Evolutionary conservation across 1,140 invertebrate genomes (phyloP), one percentile per base, ranked within the genome.

Genomic region (Brachionus angularis): DNA sequence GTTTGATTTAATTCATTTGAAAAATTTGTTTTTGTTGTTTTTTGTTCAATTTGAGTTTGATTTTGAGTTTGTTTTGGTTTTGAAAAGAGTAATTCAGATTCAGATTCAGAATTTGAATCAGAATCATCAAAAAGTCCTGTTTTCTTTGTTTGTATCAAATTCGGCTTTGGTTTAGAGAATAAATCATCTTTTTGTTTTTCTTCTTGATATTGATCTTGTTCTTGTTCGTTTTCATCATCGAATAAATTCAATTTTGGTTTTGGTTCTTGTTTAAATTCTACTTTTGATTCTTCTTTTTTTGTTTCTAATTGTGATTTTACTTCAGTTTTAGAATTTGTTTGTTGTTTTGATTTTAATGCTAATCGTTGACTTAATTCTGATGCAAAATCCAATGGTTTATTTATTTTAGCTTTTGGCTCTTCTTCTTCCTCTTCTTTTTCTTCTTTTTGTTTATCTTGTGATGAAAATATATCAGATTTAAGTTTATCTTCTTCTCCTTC

Each of bases 141-240:
- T 16, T 16, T 42, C 39, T 10, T n/a, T n/a, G n/a, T n/a, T n/a
- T n/a, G 39, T 16, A 10, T 42, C 10, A 42, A 42, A 10, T 42
- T 10, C 10, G 39, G 10, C 16, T 10, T 16, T 42, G 8, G 5
- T 12, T 29, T 25, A 34, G 16, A 33, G 16, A 67, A 47, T 16
- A 50, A 34, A 46, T 67, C 42, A 33, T 67, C 62, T 18, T 58
- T 12, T 7, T 49, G n/a, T n/a, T n/a, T n/a, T n/a, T n/a, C n/a
- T n/a, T n/a, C n/a, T n/a, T n/a, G n/a, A n/a, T n/a, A n/a, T n/a
- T n/a, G n/a, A n/a, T n/a, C 39, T 42, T 42, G 10, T 42, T 42
- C 39, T 42, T 42, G 10, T 16, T 42, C 44, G 21, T 44, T 12
- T 5, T 31, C 25, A 1, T 67, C 62, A 49, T 29, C 21, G 16